Percentiles rank a stretch among this genome's conserved stretches.
phyloP scores from a whole-genome alignment of 2,888 invertebrate species.

The Cordilura impudica region DNA sequence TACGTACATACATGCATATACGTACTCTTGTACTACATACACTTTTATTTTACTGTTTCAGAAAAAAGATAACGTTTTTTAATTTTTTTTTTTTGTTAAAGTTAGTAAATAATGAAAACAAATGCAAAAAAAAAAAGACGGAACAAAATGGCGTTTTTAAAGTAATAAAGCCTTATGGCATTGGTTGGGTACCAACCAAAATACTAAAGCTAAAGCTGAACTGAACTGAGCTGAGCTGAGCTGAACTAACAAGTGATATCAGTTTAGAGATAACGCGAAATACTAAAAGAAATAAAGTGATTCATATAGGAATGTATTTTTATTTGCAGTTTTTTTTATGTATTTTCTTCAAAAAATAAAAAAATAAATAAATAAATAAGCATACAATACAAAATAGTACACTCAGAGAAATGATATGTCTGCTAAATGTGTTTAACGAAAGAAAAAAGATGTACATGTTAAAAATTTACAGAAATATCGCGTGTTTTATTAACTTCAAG shows the following conservation, averaged over 20 bases:
- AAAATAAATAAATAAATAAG: too few relatives aligned
- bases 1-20: neutral
- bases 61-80: constrained; percentile 45
- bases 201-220: neutral
- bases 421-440: neutral
- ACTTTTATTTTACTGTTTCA: neutral
- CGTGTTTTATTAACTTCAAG: constrained; percentile 59
- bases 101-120: constrained; percentile 50
- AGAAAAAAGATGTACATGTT: constrained; percentile 51
- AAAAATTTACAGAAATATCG: constrained; percentile 59
- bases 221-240: neutral
- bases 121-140: constrained; percentile 20
- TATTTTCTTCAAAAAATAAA: neutral
- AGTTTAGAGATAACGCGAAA: constrained; percentile 31
- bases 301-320: constrained; percentile 7
- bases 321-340: neutral
- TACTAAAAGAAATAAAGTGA: constrained; percentile 25
- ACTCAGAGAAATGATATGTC: neutral
- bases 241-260: constrained; percentile 29
- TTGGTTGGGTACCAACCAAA: constrained; percentile 1
- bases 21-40: too few relatives aligned
- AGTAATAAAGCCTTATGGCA: neutral
- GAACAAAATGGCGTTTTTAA: constrained; percentile 50
- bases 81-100: constrained; percentile 55
- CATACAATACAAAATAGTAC: neutral